phyloP scores from a whole-genome alignment of 92 coral and sea anemone genomes.

The Actinernus sp. region DNA sequence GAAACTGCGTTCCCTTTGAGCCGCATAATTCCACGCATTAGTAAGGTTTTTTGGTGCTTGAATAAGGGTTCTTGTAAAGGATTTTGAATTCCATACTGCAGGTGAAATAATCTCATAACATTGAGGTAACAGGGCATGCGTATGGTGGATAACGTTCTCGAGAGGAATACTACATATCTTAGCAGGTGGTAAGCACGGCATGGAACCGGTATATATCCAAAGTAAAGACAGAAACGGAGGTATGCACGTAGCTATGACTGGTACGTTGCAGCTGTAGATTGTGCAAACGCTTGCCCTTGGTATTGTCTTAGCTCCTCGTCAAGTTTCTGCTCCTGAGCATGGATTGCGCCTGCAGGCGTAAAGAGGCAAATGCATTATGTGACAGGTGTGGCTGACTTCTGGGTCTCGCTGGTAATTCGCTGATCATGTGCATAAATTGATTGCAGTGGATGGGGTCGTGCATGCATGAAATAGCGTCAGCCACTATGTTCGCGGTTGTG shows the following conservation, averaged over 20 bases:
- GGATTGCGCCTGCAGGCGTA: neutral
- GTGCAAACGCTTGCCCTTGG: slow-evolving; percentile 2
- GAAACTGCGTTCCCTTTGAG: slow-evolving; percentile 3
- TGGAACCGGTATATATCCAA: slow-evolving; percentile 40
- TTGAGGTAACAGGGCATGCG: slow-evolving; percentile 40
- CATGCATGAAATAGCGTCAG: no score
- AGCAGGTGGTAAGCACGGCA: slow-evolving; percentile 8
- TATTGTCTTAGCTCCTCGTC: neutral
- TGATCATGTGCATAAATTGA: no score
- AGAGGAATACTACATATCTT: slow-evolving; percentile 45
- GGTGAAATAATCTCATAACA: slow-evolving; percentile 35
- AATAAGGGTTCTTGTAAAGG: slow-evolving; percentile 23
- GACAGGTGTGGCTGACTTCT: neutral
- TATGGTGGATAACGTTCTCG: slow-evolving; percentile 31
- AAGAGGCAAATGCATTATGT: neutral
- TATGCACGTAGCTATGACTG: slow-evolving; percentile 27
- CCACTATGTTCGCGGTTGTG: no score
- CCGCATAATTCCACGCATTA: slow-evolving; percentile 36
- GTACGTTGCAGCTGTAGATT: neutral
- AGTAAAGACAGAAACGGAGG: slow-evolving; percentile 37
- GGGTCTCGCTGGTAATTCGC: no score
- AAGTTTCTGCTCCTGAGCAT: neutral
- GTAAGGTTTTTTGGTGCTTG: slow-evolving; percentile 22
- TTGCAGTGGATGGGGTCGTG: no score
- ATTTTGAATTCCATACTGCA: slow-evolving; percentile 32